A percentile compares a stretch with the other conserved stretches of the same genome.
Conservation (phyloP, 2,113 vertebrate genomes). For the Chamaetylas fuelleborni region DNA sequence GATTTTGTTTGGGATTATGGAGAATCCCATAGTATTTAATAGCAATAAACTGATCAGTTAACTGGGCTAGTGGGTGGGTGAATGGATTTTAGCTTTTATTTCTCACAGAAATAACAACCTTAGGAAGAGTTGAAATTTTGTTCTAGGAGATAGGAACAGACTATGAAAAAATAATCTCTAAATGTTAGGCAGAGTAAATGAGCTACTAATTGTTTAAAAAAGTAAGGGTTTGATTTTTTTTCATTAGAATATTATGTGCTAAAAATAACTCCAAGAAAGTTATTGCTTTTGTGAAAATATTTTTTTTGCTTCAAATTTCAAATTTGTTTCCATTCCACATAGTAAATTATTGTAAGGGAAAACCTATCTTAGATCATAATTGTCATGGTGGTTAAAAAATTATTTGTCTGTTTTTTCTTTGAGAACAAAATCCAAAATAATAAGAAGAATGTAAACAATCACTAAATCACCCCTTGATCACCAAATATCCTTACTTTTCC, state of each 20-base stretch:
- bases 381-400: not conserved
- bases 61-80: not conserved
- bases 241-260: fast-evolving
- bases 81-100: not conserved
- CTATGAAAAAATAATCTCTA: not conserved
- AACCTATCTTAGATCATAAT: not conserved
- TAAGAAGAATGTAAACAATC: not conserved
- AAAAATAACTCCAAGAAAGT: not conserved
- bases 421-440: not conserved
- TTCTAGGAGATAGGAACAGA: not conserved
- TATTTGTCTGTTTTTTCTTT: not conserved
- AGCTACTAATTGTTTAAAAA: not conserved
- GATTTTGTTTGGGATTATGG: not conserved
- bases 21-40: not conserved
- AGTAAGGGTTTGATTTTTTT: fast-evolving
- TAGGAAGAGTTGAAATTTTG: not conserved
- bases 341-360: not conserved
- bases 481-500: not conserved
- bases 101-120: not conserved
- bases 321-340: not conserved
- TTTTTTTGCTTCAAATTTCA: not conserved
- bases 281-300: not conserved
- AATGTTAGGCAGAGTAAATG: not conserved
- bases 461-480: not conserved
- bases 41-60: not conserved